Base-by-base conservation (phyloP, 1,140 invertebrate species). In the Drosophila pandora region DNA sequence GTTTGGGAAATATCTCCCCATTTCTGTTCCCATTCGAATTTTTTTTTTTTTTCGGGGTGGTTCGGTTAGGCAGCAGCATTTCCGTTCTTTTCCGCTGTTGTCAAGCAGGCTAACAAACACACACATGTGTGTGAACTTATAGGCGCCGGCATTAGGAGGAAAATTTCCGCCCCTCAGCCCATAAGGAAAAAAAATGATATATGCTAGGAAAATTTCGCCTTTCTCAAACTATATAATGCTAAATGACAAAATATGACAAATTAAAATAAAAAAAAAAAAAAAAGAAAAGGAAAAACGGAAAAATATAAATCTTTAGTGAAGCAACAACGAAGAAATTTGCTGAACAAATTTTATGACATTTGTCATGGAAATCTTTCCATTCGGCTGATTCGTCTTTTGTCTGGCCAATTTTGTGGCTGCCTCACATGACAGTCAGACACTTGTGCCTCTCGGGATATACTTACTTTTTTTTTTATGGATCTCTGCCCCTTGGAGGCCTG, bases 161-260 rank as follows among this genome's bases (percentile, higher is more conserved):
- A 50, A 50, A 23, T 41, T 49, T 12, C 58, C 53, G 48, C 23
- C 71, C 41, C 60, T 6, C 49, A 13, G 23, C 48, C 13, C 17
- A 17, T 43, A 59, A 17, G 5, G 30, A n/a, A 12, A 43, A 43
- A 43, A 57, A 76, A 74, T 53, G 57, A 78, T 59, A 72, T 72
- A 68, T 50, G 45, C 47, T 47, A 52, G 25, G 60, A 65, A 54
- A 59, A 55, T 45, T 21, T 47, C 45, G 47, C 52, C 32, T 52
- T 53, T 22, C 53, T 50, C 48, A 64, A 83, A 82, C 80, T 83
- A 83, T 83, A 83, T 83, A 78, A 83, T 83, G 80, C 79, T 83
- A 79, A 83, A 82, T 83, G 80, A 83, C 80, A 83, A 82, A 83
- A 83, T 83, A 83, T 83, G 79, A 83, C 80, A 83, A 83, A 83